Base-by-base conservation (phyloP, 2,797 vertebrate genomes). In the Sebastes oblongus region DNA sequence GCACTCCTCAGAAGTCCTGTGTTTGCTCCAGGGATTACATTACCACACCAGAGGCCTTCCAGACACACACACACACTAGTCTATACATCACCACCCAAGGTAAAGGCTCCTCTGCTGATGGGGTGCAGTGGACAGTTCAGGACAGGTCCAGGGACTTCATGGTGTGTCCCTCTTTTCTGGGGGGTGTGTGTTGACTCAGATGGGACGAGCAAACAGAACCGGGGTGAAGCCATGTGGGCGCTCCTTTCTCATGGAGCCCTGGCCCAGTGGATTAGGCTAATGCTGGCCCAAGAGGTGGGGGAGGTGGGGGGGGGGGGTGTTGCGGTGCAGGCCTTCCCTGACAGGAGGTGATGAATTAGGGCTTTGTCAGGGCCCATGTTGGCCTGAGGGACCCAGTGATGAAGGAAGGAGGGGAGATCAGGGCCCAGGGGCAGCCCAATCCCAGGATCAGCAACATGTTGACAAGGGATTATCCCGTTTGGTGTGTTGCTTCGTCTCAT, bases 251-350 rank as follows among this genome's bases (percentile, higher is more conserved):
- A 94, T 90, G 91, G 92, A 93, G 85, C 77, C 85, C 84, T 5
- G 65, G 90, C 84, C 94, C 94, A 89, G 82, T 94, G 95, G 96
- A 96, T 97, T 97, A 97, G 95, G 96, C 92, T 96, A 97, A 97
- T 95, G 92, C 84, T 71, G 87, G 92, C 78, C 93, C 89, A 80
- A 82, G 89, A 85, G 87, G n/a, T 87, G 82, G 92, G 11, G 11
- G 36, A 1, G 22, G 22, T 22, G 22, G 22, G 36, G 36, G 87
- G 4, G 11, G 12, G 36, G 36, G 86, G 85, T 67, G 89, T 86
- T 89, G 84, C 91, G 88, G 93, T 89, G 84, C 82, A 7, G 88
- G 94, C 94, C 93, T 86, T 92, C 89, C 85, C 89, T 96, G 96
- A 96, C 94, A 94, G 95, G 93, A 94, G 93, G 85, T 95, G 95